phyloP scores from a whole-genome alignment of 2,113 vertebrate genomes.

The Symphodus melops region DNA sequence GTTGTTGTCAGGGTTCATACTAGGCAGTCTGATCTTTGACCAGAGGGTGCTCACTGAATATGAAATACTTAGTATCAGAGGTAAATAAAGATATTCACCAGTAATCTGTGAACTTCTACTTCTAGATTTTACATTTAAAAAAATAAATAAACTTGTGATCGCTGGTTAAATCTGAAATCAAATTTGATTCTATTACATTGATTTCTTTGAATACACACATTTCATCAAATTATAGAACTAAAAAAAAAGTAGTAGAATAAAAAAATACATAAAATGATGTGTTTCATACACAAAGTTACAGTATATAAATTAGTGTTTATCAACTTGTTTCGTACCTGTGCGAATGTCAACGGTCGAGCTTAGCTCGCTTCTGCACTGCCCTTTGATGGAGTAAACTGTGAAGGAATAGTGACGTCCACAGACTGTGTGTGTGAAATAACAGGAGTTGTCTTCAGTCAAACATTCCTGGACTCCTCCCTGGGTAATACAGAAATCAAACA shows the following conservation, averaged over 20 bases:
- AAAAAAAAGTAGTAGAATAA: no score
- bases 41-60: slow-evolving; percentile 4
- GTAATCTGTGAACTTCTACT: no score
- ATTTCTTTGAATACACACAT: no score
- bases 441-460: slow-evolving; percentile 75
- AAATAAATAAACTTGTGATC: no score
- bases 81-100: neutral
- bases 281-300: no score
- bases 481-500: slow-evolving; percentile 14
- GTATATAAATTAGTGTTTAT: no score
- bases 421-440: slow-evolving; percentile 77
- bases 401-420: slow-evolving; percentile 81
- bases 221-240: no score
- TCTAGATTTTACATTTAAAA: no score
- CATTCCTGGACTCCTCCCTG: slow-evolving; percentile 72
- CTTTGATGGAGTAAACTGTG: slow-evolving; percentile 64
- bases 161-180: no score
- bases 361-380: slow-evolving; percentile 51
- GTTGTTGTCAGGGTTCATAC: neutral
- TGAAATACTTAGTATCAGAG: neutral
- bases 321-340: slow-evolving; percentile 74
- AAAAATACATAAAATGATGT: no score
- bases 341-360: slow-evolving; percentile 67
- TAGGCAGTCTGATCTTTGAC: neutral
- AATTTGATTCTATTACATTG: no score